A percentile compares a stretch with the other conserved stretches of the same genome.
phyloP scores from a whole-genome alignment of 2,888 invertebrate species.

The Luperina nickerlii region DNA sequence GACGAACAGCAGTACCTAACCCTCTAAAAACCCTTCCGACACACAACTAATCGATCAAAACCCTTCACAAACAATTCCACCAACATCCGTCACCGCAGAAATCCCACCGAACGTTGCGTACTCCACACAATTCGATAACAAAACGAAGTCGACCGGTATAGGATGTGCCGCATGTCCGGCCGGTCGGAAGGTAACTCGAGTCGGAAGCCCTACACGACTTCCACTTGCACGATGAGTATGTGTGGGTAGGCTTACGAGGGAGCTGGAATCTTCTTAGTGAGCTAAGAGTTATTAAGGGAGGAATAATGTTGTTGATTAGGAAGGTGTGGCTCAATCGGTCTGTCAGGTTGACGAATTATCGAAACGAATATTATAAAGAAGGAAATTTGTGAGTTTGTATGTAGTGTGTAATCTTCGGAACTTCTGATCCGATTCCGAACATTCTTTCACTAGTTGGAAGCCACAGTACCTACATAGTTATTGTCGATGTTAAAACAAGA shows the following conservation, averaged over 20 bases:
- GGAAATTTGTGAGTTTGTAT: no score
- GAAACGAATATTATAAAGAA: no score
- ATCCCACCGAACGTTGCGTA: constrained; percentile 11
- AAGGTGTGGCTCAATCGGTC: no score
- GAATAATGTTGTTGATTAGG: neutral
- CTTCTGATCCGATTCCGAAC: no score
- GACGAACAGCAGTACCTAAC: neutral
- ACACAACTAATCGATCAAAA: constrained; percentile 3
- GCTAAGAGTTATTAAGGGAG: constrained; percentile 13
- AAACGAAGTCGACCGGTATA: constrained; percentile 35
- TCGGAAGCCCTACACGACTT: constrained; percentile 72
- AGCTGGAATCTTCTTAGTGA: constrained; percentile 48
- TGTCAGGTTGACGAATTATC: neutral
- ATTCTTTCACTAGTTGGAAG: no score
- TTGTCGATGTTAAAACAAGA: no score
- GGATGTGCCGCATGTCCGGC: constrained; percentile 65
- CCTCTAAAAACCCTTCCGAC: neutral
- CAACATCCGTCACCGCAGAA: constrained; percentile 39
- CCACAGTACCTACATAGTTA: no score
- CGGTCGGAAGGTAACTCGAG: constrained; percentile 80
- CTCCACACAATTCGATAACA: constrained; percentile 31
- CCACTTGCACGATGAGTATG: constrained; percentile 32
- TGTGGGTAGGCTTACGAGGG: constrained; percentile 39
- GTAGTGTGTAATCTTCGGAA: no score
- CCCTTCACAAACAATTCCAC: constrained; percentile 2